Conservation (phyloP, 2,797 vertebrate species). For the Typhlichthys subterraneus region DNA sequence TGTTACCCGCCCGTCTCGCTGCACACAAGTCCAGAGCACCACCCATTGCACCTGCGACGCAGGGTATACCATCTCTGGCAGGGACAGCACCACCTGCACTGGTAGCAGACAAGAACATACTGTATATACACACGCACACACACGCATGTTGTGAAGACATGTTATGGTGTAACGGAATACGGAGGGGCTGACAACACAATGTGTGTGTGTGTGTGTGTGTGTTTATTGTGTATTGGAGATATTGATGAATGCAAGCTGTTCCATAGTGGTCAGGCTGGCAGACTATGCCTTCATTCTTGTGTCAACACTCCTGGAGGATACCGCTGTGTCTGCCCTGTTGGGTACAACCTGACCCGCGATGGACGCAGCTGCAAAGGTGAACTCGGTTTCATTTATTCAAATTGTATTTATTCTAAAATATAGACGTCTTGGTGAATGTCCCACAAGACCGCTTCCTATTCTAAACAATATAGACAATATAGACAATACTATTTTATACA, state of each 20-base stretch:
- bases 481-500: too few species aligned
- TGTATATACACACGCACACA: background rate
- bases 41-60: conserved; percentile 83
- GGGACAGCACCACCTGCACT: conserved; percentile 75
- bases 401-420: too few species aligned
- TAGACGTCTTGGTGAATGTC: too few species aligned
- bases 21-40: conserved; percentile 73
- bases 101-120: conserved; percentile 47
- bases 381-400: background rate
- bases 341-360: conserved; percentile 80
- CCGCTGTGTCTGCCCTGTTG: conserved; percentile 82
- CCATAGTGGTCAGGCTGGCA: conserved; percentile 78
- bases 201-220: conserved; percentile 7
- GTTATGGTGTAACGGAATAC: background rate
- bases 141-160: background rate
- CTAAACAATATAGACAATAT: too few species aligned
- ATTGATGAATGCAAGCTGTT: conserved; percentile 90
- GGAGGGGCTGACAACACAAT: background rate
- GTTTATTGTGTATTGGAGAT: conserved; percentile 67
- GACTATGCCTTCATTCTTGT: conserved; percentile 83
- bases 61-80: conserved; percentile 78
- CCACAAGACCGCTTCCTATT: too few species aligned
- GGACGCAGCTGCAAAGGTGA: conserved; percentile 85
- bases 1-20: conserved; percentile 71
- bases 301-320: conserved; percentile 88